Evolutionary conservation across 2,797 vertebrate genomes (phyloP).

Genomic region (Danio choprae): DNA sequence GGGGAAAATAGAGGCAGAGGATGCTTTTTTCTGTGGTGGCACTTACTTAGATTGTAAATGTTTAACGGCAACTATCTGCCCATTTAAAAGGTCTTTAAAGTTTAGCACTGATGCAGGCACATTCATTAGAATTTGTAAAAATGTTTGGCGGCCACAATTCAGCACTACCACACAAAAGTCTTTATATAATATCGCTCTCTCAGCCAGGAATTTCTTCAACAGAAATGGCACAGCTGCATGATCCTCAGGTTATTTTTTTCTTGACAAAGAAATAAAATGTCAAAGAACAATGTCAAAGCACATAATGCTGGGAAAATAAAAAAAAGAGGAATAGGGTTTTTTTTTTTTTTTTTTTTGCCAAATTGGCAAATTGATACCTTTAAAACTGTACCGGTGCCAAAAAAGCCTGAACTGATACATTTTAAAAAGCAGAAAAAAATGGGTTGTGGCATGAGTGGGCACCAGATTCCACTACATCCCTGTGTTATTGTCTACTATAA

Average conservation of each 20-base stretch:
- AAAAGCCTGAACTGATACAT: too few relatives aligned
- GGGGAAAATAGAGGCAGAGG: constrained; percentile 3
- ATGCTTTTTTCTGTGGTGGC: constrained; percentile 67
- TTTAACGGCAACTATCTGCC: constrained; percentile 87
- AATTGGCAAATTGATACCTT: neutral
- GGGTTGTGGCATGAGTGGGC: too few relatives aligned
- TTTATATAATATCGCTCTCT: constrained; percentile 67
- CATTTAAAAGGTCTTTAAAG: constrained; percentile 91
- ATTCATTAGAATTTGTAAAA: constrained; percentile 93
- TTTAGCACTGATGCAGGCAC: constrained; percentile 89
- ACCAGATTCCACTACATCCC: too few relatives aligned
- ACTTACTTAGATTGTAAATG: constrained; percentile 81
- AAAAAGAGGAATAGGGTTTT: neutral
- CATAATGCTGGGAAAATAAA: too few relatives aligned
- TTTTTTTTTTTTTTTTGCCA: too few relatives aligned
- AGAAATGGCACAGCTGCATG: neutral
- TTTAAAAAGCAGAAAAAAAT: too few relatives aligned
- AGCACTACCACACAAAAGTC: constrained; percentile 66
- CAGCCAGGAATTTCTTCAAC: neutral
- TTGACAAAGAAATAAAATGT: neutral
- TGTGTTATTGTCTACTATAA: too few relatives aligned
- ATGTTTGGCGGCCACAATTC: constrained; percentile 80
- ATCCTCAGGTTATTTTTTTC: constrained; percentile 14
- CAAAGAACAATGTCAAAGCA: neutral
- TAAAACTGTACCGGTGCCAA: too few relatives aligned